Base-by-base conservation (phyloP, 2,797 vertebrate genomes). In the Hylomyscus alleni region DNA sequence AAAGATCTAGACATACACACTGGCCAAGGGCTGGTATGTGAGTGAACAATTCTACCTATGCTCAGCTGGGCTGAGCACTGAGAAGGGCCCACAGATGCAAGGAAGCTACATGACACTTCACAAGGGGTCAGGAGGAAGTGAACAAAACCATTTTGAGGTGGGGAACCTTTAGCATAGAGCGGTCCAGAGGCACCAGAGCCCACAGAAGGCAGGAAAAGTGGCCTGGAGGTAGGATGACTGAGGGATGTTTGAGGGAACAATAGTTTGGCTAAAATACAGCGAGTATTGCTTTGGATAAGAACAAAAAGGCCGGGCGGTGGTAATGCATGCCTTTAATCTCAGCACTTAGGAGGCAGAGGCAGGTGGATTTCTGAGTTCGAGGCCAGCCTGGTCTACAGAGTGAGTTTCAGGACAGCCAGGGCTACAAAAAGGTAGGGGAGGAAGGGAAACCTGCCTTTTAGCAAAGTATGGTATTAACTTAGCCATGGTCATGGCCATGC, bases 391-490 rank as follows among this genome's bases (percentile, higher is more conserved):
- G 44, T 44, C 44, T 44, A 44, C 44, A 44, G 44, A 44, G 44
- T 44, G 44, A 44, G 44, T 44, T 44, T 44, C 44, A 44, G 44
- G 44, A 44, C 44, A 44, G 44, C 44, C 44, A 44, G 44, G 44
- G 44, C 44, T 44, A 44, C 44, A 44, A 44, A 89, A 77, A 94
- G 31, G 56, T 15, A 56, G 26, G 20, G 19, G 31, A 90, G 60
- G n/a, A 31, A 47, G 3, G 13, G 85, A 75, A 80, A 75, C 29
- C 37, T 3, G 5, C 56, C 56, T 65, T 80, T 29, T 67, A 75
- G 56, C 44, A 44, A 85, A n/a, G 90, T 52, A 60, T 78, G 44
- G 50, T 91, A 92, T 8, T 76, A 93, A 92, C 14, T 20, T 47
- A 56, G 29, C 37, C 92, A 37, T 58, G 24, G 4, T 73, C 31